Base-by-base conservation (phyloP, 2,888 invertebrate species). In the Phalangium opilio region DNA sequence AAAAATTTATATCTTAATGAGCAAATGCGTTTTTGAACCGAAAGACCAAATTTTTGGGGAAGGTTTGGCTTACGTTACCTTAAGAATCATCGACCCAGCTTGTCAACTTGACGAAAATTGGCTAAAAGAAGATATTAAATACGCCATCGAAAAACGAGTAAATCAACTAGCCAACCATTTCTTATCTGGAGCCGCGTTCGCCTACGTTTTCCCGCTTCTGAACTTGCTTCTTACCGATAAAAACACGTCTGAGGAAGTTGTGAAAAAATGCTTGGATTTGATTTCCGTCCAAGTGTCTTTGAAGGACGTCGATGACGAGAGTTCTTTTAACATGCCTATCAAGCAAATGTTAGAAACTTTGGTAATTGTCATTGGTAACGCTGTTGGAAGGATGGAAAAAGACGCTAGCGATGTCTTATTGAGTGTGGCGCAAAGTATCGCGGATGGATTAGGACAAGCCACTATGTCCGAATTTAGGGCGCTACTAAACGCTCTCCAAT, bases 291-390 rank as follows among this genome's bases (percentile, higher is more conserved):
- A 27, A 27, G 27, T 27, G 5, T 7, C 27, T 4, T 27, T 27
- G 27, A 27, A 27, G 27, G 27, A 27, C 27, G 8, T 27, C 4
- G 27, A 27, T 8, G 27, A 27, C 27, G 27, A 27, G 4, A 27
- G 27, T 27, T 27, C 27, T 27, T 27, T 75, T 50, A 76, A 83
- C 58, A 72, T 90, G 62, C 91, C 91, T 3, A 73, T 83, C 34
- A 74, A 77, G 59, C 79, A 83, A 62, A 82, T 93, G 74, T 78
- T 89, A 61, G 73, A 78, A 41, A 68, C 87, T 45, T 72, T 91
- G 35, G 74, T 89, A 49, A 75, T 77, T 81, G 60, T 82, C 85
- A 33, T 78, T 79, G 18, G 75, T 77, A 32, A 81, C 84, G n/a
- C 70, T 91, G 46, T 67, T 86, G 50, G 84, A 85, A 61, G 79